Evolutionary conservation across 1,140 invertebrate genomes (phyloP), one percentile per base, ranked within the genome.

Genomic region (Steinernema khuongi): DNA sequence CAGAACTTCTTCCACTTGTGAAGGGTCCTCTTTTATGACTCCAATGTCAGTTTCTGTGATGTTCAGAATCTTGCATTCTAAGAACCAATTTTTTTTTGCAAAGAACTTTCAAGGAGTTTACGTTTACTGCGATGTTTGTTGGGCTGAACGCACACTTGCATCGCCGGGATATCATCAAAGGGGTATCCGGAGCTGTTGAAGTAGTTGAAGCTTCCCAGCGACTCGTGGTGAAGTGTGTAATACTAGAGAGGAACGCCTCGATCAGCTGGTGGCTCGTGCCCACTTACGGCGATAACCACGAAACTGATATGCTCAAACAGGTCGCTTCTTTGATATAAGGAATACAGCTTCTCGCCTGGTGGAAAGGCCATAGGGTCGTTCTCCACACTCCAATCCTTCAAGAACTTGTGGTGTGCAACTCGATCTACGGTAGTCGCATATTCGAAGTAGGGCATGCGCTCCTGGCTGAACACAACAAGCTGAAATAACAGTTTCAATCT

Each of bases 401-500:
- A 26, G 50, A 60, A 60, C 26, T 60, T 60, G 50, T 60, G 50
- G 26, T 60, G 50, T 22, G 26, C 4, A 2, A 60, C 50, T 14
- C 50, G 50, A 60, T 60, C 50, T 14, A 60, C 50, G 50, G 4
- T 14, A n/a, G 50, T 60, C 14, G 50, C 50, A 60, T 60, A 60
- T 22, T 60, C 50, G 22, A 60, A 60, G 26, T 60, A 60, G 26
- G 50, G 50, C 50, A 60, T 60, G 14, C 50, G 50, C 26, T 60
- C 50, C 19, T 60, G 50, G 22, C 50, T 60, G 19, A 60, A 60
- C 22, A 60, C 11, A 7, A 60, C 50, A 7, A 60, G 50, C 36
- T 41, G n/a, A 41, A 41, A 41, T n/a, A 41, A 7, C 7, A 41
- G n/a, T 41, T n/a, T 11, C 7, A n/a, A 11, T 41, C 7, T 41